Evolutionary conservation across 1,140 invertebrate genomes (phyloP).

Genomic region (Dinoponera quadriceps): DNA sequence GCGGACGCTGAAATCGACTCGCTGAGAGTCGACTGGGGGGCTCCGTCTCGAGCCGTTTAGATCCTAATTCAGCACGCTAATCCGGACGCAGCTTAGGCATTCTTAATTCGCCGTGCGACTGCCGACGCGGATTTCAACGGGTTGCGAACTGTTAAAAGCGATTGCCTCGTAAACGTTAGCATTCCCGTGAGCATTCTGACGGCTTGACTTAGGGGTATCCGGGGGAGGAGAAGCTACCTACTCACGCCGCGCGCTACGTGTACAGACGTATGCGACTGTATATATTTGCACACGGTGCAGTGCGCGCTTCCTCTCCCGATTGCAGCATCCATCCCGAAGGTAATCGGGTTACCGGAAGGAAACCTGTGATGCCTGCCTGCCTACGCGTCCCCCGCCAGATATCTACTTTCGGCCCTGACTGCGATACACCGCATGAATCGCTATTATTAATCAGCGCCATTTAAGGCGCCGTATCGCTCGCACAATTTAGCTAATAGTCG

Average conservation of each 20-base stretch:
- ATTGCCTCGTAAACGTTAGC: constrained; percentile 77
- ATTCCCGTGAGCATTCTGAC: constrained; percentile 69
- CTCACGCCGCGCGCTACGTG: not conserved
- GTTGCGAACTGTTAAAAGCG: constrained; percentile 60
- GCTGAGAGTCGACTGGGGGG: no score
- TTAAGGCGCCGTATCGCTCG: constrained; percentile 12
- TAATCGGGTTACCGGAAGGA: constrained; percentile 77
- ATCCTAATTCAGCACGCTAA: no score
- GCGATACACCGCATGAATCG: constrained; percentile 44
- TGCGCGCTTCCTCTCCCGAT: constrained; percentile 72
- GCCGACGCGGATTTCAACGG: constrained; percentile 24
- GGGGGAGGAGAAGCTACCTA: constrained; percentile 55
- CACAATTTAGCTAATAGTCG: constrained; percentile 44
- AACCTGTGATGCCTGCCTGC: constrained; percentile 55
- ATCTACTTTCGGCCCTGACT: constrained; percentile 35
- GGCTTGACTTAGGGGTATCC: constrained; percentile 73
- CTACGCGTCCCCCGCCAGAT: constrained; percentile 22
- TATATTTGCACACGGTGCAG: constrained; percentile 60
- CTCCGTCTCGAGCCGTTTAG: not conserved
- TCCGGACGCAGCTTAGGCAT: not conserved
- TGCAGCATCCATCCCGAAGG: constrained; percentile 75
- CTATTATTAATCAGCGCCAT: constrained; percentile 27
- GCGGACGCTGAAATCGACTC: no score
- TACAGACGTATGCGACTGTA: constrained; percentile 6
- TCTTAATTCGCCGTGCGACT: constrained; percentile 24